phyloP scores from a whole-genome alignment of 2,113 vertebrate genomes.

The Anseranas semipalmata region DNA sequence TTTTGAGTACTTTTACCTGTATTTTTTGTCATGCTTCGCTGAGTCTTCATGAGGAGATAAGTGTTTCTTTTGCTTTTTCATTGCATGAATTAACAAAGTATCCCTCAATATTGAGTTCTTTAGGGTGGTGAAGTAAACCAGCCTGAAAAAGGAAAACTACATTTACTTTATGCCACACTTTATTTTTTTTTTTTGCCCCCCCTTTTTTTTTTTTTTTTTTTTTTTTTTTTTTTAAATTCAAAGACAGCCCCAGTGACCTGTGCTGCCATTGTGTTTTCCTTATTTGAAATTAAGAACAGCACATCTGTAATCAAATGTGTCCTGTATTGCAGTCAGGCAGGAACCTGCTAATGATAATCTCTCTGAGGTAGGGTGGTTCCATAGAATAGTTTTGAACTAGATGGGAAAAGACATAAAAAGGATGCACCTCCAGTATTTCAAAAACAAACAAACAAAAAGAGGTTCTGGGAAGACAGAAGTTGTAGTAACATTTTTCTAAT shows the following conservation, averaged over 20 bases:
- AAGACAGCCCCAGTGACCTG: background rate
- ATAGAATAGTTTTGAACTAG: background rate
- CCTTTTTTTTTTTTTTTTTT: background rate
- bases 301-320: background rate
- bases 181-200: background rate
- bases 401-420: background rate
- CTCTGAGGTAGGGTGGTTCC: background rate
- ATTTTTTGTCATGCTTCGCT: background rate
- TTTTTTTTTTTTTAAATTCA: background rate
- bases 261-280: background rate
- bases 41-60: background rate
- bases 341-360: background rate
- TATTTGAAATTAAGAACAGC: background rate
- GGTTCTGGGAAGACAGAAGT: background rate
- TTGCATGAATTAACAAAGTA: background rate
- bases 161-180: background rate
- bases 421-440: background rate
- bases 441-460: background rate
- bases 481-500: background rate
- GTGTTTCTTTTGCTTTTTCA: background rate
- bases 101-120: fast-evolving
- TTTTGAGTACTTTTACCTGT: background rate
- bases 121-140: background rate
- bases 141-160: background rate
- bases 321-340: background rate